These are phyloP conservation scores for Hetaerina titia DNA, from an alignment of 2,888 invertebrate species.

Conservation along the genomic window DNA sequence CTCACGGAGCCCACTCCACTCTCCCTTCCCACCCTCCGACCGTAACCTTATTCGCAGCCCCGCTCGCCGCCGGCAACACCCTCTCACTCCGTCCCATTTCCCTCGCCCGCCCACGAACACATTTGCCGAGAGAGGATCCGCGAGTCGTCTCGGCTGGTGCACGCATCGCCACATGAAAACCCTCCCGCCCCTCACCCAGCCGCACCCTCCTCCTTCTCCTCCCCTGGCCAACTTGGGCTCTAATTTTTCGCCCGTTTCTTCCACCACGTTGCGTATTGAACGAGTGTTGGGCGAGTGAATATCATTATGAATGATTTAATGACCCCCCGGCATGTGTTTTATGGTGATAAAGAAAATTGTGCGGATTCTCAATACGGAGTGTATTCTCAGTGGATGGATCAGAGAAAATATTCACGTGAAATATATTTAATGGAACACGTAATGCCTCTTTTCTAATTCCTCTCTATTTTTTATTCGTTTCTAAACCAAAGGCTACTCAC, in stretches of 20 bases:
- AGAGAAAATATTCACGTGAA: neutral
- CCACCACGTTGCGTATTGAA: neutral
- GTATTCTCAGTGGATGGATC: neutral
- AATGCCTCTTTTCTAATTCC: too few relatives aligned
- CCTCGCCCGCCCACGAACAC: slow-evolving; percentile 1
- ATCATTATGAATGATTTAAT: slow-evolving; percentile 8
- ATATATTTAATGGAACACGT: too few relatives aligned
- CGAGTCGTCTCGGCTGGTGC: neutral
- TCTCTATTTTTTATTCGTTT: too few relatives aligned
- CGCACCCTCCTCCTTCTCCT: neutral
- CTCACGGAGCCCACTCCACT: neutral
- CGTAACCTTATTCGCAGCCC: too few relatives aligned
- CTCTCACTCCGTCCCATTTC: neutral
- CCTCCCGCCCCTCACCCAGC: too few relatives aligned
- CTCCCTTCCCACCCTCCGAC: neutral
- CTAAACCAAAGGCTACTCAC: too few relatives aligned
- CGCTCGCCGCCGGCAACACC: neutral
- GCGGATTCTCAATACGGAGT: neutral
- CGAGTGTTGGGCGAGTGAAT: neutral
- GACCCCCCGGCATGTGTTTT: neutral
- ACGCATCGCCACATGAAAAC: neutral
- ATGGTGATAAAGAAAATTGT: neutral
- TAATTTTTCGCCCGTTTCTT: neutral
- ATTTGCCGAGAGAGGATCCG: slow-evolving; percentile 11
- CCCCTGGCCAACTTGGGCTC: neutral